Evolutionary conservation across 2,888 invertebrate species (phyloP), one percentile per base, ranked within the genome.

Genomic region (Calameuta idolon): DNA sequence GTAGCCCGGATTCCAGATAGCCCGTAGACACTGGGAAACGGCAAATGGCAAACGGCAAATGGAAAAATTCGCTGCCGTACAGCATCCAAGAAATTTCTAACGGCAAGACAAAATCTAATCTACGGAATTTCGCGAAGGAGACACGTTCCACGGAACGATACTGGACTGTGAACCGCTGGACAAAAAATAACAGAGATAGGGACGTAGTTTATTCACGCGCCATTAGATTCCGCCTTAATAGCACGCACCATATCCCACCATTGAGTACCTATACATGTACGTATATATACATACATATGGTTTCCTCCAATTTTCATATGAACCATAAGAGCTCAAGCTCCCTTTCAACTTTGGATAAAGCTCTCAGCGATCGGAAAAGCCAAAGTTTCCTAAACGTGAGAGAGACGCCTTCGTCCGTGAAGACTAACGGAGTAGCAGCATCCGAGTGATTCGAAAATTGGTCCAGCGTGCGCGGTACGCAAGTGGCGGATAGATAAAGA

Each of bases 141-240:
- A 71, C 4, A 23, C 79, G 77, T 79, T 76, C 69, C 69, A 34
- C 34, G 76, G 74, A 77, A 81, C 79, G 79, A 79, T 81, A 76
- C 78, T 55, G 15, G 1, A 5, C 30, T 3, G 34, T 3, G 71
- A 71, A 11, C 5, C 30, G 37, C 55, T 76, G 79, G 79, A 77
- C 77, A 78, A 80, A 79, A 73, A 76, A 79, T 76, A 76, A 78
- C 79, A 79, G 79, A 73, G 75, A 79, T 75, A 78, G 78, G 78
- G 77, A 74, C 40, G 76, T 81, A 78, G 84, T 85, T 84, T 84
- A 85, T 85, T 87, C 83, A 83, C 87, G 83, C 81, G 81, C 83
- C 83, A 85, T 86, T 87, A 84, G 80, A 69, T 75, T 69, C 76
- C 73, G 81, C 81, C 76, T 84, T 55, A 84, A 86, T 80, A 80